A percentile compares a stretch with the other conserved stretches of the same genome.
These are phyloP conservation scores for Hylia prasina DNA, from an alignment of 2,113 vertebrate species.

Conservation along the genomic window DNA sequence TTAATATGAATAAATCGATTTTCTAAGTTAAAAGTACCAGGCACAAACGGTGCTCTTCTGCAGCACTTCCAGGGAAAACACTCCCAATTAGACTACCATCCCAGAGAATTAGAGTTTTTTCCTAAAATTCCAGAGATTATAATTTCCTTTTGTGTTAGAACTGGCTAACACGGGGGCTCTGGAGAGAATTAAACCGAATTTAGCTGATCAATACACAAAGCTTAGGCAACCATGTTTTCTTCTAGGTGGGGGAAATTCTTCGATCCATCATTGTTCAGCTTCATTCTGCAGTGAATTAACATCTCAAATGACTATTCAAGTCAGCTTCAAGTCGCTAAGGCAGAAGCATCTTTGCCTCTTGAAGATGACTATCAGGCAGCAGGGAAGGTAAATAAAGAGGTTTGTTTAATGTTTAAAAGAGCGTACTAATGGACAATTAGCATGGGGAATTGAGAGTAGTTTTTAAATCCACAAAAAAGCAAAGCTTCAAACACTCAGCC, in stretches of 20 bases:
- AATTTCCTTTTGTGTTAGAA: background rate
- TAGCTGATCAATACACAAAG: background rate
- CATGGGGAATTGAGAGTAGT: background rate
- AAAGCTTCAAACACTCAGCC: background rate
- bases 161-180: background rate
- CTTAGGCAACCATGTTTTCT: background rate
- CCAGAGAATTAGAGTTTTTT: background rate
- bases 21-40: background rate
- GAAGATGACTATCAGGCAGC: background rate
- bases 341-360: constrained; percentile 19
- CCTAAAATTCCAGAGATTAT: background rate
- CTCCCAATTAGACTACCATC: background rate
- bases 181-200: background rate
- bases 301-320: constrained; percentile 45
- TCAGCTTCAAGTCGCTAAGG: constrained; percentile 28
- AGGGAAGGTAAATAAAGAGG: constrained; percentile 6
- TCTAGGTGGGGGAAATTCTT: constrained; percentile 7
- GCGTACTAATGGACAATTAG: constrained; percentile 41
- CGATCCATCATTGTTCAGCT: constrained; percentile 21
- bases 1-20: background rate
- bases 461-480: constrained; percentile 24
- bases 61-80: background rate
- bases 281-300: constrained; percentile 59
- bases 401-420: constrained; percentile 54
- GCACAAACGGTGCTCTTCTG: background rate